Evolutionary conservation across 2,888 invertebrate species (phyloP), one percentile per base, ranked within the genome.

Genomic region (Epirrita christyi): DNA sequence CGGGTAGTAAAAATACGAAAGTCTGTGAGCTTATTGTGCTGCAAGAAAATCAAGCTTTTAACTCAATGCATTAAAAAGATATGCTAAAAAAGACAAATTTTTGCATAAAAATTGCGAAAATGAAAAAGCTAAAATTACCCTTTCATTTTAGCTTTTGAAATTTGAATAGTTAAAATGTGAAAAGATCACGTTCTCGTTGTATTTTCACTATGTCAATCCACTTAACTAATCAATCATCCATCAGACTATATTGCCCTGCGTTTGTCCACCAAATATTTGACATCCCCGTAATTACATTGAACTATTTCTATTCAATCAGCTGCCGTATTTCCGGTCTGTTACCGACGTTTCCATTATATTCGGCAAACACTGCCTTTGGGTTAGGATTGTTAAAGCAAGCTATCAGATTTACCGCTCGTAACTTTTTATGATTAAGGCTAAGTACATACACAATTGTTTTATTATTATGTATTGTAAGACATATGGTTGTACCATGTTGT

Each of bases 301-400:
- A 2, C 68, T 63, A 52, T 64, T 56, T 67, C 63, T 64, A 67
- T 67, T 68, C 59, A 63, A 71, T 69, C 70, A 70, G 66, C 65
- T 67, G 62, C 54, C 52, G 45, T 66, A 60, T 68, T 66, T 73
- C 73, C 72, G 66, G 61, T 59, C 64, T 61, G 63, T 47, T 67
- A 53, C 55, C 52, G 53, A 58, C 34, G 59, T 57, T 49, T 66
- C 65, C 67, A 74, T 75, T 73, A 68, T 58, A 64, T 58, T 64
- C 55, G 49, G 63, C 54, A 71, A 70, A 73, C 63, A 70, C 49
- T 38, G 27, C 5, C 13, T 28, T 9, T 32, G 36, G 13, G 29
- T 49, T 55, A 51, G 53, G 13, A 51, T 40, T 34, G 14, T 34
- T 43, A 8, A 34, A 13, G 21, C 3, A 53, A 32, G 41, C 42